Base-by-base conservation (phyloP, 53 echinoderm and acorn worm species). In the Glandiceps talaboti region DNA sequence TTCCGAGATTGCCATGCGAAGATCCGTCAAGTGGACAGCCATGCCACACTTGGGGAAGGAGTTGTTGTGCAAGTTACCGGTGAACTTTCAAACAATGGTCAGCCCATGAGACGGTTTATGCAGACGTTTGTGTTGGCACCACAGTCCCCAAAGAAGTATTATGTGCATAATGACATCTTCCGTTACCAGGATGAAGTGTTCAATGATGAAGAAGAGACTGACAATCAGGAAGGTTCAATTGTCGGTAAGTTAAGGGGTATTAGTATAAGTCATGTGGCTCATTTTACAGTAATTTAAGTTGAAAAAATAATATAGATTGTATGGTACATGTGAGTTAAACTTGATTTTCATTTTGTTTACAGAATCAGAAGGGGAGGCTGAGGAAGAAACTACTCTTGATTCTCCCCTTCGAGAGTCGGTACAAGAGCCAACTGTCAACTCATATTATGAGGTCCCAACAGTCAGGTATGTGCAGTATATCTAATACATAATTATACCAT, bases 131-230 rank as follows among this genome's bases (percentile, higher is more conserved):
- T 97, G 74, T 85, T 97, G 79, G 99, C 99, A 10, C 99, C 99
- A 32, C 99, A 93, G 87, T 87, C 93, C 26, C 89, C 93, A 0
- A 93, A 91, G 91, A 93, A 97, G 84, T 97, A 97, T 87, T 97
- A 91, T 74, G 96, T 96, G 75, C 80, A 92, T 30, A 97, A 97
- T 30, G 99, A 97, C 89, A 97, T 97, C 89, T 97, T 97, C 79
- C 99, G 99, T 64, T 97, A 93, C 88, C 99, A 97, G 84, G 99
- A 97, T 45, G 93, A 97, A 77, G 99, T 97, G 80, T 97, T 97
- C 83, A 94, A 97, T 76, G 99, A 97, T 72, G 31, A 31, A 25
- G 84, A 87, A 14, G 93, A 97, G 85, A 82, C 89, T 29, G 91
- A 88, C 28, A 85, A 89, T 80, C 88, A 86, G 27, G 81, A 83